Evolutionary conservation across 2,888 invertebrate genomes (phyloP).

Genomic region (Fragum whitleyi): DNA sequence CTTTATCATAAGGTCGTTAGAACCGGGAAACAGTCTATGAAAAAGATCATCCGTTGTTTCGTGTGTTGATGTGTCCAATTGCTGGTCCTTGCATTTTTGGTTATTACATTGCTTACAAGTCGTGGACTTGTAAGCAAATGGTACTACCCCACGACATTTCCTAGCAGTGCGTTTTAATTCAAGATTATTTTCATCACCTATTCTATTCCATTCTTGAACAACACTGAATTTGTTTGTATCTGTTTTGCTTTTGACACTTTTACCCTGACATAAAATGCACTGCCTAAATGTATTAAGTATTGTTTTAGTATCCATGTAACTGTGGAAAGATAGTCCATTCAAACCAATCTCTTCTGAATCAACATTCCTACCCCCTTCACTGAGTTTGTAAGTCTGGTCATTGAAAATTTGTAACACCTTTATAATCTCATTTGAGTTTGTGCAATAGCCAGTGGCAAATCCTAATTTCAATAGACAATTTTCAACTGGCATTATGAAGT

Average conservation of each 20-base stretch:
- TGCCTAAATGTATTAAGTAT: slow-evolving; percentile 28
- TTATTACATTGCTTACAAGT: slow-evolving; percentile 12
- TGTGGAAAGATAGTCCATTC: slow-evolving; percentile 7
- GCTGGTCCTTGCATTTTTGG: not conserved
- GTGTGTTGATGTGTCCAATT: not conserved
- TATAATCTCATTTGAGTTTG: slow-evolving; percentile 20
- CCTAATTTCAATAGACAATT: slow-evolving; percentile 11
- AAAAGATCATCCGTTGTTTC: slow-evolving; percentile 15
- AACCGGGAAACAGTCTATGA: slow-evolving; percentile 27
- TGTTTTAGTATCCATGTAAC: not conserved
- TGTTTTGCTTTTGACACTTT: not conserved
- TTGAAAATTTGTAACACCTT: slow-evolving; percentile 8
- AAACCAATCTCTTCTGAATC: slow-evolving; percentile 18
- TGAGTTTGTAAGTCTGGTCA: slow-evolving; percentile 4
- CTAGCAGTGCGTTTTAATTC: slow-evolving; percentile 6
- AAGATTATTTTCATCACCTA: slow-evolving; percentile 23
- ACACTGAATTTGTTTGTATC: slow-evolving; percentile 22
- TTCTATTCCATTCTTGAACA: slow-evolving; percentile 28
- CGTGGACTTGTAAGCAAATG: not conserved
- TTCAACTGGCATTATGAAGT: not conserved
- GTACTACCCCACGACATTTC: slow-evolving; percentile 17
- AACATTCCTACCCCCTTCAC: slow-evolving; percentile 25
- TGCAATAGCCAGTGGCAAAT: slow-evolving; percentile 15
- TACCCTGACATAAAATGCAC: slow-evolving; percentile 21
- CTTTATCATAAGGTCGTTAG: slow-evolving; percentile 25